Base-by-base conservation (phyloP, 2,797 vertebrate species). In the Xiphorhynchus erythropygius region DNA sequence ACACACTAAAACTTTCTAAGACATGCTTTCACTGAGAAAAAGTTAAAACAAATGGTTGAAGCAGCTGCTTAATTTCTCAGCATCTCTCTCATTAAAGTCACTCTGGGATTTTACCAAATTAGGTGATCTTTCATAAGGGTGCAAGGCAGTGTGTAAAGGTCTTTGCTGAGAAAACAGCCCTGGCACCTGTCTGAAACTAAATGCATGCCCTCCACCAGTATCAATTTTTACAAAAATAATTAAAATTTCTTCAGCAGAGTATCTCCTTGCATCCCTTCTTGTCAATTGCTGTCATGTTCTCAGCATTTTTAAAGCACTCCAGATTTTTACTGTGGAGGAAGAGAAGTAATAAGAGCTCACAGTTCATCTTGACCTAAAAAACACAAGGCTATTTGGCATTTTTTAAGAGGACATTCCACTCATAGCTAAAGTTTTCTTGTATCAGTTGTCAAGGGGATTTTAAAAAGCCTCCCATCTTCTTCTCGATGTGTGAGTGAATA, bases 381-480 rank as follows among this genome's bases (percentile, higher is more conserved):
- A 0, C n/a, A 65, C 30, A 62, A 55, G 50, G 32, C 32, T 37
- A 1, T 81, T 69, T 37, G 55, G 55, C 63, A 89, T 90, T 93
- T 95, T 84, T 14, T 69, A 62, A 87, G 47, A 94, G 47, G 70
- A 84, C 67, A 79, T 80, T 89, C 81, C 84, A 79, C 63, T 82
- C 52, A 56, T 8, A 89, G 13, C 32, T 73, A 47, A 92, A 81
- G 35, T 75, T 78, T 92, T 89, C n/a, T 87, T 79, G 27, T 50
- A 35, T 55, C 18, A 78, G 5, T 92, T 69, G 49, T 44, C 35
- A 79, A 71, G 13, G 14, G 19, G 22, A 67, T 84, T 93, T 93
- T 39, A 42, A 56, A 68, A 80, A 86, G 19, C 57, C 60, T 80
- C 1, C 2, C 13, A 28, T 47, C 30, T 73, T 76, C 39, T 77